Percentiles rank a stretch among this genome's conserved stretches.
Evolutionary conservation across 2,113 vertebrate species (phyloP).

Genomic region (Budorcas taxicolor): DNA sequence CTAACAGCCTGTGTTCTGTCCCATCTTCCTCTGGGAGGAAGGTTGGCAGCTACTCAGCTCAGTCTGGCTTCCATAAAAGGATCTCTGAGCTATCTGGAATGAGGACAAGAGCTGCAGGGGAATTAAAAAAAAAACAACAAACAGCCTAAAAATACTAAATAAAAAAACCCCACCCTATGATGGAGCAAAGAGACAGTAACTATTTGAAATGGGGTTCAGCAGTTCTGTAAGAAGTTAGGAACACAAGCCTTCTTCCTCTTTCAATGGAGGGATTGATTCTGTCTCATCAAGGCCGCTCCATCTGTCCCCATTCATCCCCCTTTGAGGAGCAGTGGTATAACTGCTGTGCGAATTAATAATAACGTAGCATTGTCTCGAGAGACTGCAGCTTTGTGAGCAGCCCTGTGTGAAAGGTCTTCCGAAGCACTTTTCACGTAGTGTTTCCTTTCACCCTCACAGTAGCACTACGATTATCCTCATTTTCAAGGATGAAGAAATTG

Average conservation of each 20-base stretch:
- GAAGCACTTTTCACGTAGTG: not conserved
- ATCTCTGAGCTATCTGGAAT: not conserved
- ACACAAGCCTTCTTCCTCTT: not conserved
- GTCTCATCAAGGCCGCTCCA: not conserved
- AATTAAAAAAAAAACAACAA: not conserved
- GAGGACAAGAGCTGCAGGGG: not conserved
- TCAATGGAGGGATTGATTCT: not conserved
- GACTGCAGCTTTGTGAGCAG: not conserved
- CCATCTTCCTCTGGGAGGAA: not conserved
- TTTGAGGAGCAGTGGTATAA: not conserved
- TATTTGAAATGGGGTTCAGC: not conserved
- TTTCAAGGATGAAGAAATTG: not conserved
- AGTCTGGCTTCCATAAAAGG: not conserved
- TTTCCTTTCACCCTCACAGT: not conserved
- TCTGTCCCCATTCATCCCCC: not conserved
- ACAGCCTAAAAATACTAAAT: not conserved
- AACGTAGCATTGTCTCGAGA: accelerated
- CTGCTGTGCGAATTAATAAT: not conserved
- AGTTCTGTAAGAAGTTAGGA: not conserved
- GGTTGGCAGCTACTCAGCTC: not conserved
- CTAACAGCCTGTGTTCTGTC: not conserved
- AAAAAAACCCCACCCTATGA: not conserved
- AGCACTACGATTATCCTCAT: not conserved
- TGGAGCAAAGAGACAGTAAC: not conserved
- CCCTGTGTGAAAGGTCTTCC: not conserved